Evolutionary conservation across 2,113 vertebrate genomes (phyloP).

Genomic region (Lepus timidus): DNA sequence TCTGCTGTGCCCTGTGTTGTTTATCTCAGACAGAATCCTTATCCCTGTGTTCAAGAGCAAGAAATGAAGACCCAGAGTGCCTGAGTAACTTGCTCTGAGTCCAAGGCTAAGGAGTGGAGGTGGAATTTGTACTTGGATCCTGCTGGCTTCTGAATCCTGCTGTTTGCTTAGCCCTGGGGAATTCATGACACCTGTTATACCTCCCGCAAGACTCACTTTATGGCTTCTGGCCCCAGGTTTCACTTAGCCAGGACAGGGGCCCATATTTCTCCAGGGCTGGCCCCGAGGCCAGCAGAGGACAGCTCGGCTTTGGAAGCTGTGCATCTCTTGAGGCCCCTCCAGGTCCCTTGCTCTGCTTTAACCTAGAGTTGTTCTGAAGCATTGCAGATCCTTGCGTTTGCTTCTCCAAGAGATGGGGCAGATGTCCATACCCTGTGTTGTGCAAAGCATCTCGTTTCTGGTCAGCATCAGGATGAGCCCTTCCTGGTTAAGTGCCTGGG

Average conservation of each 20-base stretch:
- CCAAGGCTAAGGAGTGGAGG: neutral
- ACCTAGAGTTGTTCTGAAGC: neutral
- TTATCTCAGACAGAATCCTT: neutral
- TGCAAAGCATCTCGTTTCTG: neutral
- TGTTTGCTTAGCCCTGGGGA: neutral
- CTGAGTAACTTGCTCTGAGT: neutral
- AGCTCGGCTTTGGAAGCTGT: neutral
- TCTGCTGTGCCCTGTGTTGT: accelerated
- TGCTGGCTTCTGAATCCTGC: neutral
- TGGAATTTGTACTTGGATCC: neutral
- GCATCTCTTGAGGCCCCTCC: neutral
- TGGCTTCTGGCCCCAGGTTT: neutral
- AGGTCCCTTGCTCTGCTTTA: neutral
- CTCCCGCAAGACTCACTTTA: neutral
- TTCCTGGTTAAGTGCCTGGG: constrained; percentile 64
- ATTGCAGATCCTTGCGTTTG: neutral
- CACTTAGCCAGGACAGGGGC: neutral
- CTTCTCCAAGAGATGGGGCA: neutral
- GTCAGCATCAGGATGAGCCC: neutral
- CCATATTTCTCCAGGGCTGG: neutral
- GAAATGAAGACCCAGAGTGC: neutral
- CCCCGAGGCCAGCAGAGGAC: neutral
- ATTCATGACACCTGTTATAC: neutral
- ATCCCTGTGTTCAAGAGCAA: neutral
- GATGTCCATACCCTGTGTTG: accelerated